Percentiles rank a stretch among this genome's conserved stretches.
These are phyloP conservation scores for Acanthopagrus latus DNA, from an alignment of 2,797 vertebrate genomes.

Conservation along the genomic window DNA sequence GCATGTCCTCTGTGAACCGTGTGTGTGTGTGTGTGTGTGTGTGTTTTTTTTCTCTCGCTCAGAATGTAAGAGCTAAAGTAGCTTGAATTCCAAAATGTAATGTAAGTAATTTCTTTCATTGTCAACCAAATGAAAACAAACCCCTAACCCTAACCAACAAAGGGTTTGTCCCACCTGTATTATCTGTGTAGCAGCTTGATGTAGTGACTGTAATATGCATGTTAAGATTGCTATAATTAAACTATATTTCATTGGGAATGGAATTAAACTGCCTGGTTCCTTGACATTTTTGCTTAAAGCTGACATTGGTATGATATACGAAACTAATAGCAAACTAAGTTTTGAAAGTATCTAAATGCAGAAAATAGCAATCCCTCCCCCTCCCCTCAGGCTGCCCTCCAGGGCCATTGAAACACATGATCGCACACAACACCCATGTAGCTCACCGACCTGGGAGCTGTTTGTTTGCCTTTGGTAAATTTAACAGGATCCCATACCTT, in stretches of 20 bases:
- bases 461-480: too few relatives aligned
- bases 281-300: background rate
- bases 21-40: too few relatives aligned
- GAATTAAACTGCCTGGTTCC: background rate
- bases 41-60: conserved; percentile 16
- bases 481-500: too few relatives aligned
- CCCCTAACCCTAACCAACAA: background rate
- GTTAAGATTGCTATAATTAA: background rate
- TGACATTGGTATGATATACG: too few relatives aligned
- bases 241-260: background rate
- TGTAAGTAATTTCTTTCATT: background rate
- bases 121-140: background rate
- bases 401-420: too few relatives aligned
- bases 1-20: conserved; percentile 29
- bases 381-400: too few relatives aligned
- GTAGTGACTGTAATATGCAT: background rate
- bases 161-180: background rate
- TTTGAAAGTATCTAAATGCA: too few relatives aligned
- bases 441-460: too few relatives aligned
- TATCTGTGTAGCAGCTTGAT: background rate
- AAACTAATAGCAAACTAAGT: too few relatives aligned
- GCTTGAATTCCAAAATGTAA: background rate
- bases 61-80: background rate
- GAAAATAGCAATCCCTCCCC: too few relatives aligned
- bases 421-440: too few relatives aligned